Evolutionary conservation across 2,797 vertebrate species (phyloP).

Genomic region (Xenentodon cancila): DNA sequence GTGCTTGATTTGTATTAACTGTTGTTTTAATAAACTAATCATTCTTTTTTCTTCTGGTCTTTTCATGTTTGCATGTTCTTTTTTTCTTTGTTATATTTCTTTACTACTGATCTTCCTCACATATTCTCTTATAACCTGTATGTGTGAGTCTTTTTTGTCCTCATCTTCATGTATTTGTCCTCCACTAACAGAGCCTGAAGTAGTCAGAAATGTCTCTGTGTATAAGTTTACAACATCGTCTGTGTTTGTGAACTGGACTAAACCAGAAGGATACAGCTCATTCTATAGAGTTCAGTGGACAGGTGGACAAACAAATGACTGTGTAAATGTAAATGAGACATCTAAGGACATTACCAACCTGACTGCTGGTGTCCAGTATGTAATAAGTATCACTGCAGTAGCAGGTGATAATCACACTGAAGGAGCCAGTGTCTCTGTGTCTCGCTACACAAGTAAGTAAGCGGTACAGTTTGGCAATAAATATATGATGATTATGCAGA

Average conservation of each 20-base stretch:
- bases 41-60: too few species aligned
- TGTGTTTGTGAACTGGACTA: conserved; percentile 44
- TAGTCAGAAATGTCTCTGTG: not conserved
- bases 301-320: too few species aligned
- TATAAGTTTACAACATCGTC: conserved; percentile 29
- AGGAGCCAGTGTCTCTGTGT: not conserved
- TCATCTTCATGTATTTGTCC: too few species aligned
- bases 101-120: too few species aligned
- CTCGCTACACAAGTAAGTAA: conserved; percentile 1
- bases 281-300: conserved; percentile 35
- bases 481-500: too few species aligned
- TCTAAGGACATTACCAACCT: conserved; percentile 22
- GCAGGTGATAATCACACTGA: conserved; percentile 17
- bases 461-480: not conserved
- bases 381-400: conserved; percentile 30
- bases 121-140: too few species aligned
- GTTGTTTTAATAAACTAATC: too few species aligned
- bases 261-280: conserved; percentile 6
- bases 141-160: too few species aligned
- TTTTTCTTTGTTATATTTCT: too few species aligned
- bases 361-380: conserved; percentile 30
- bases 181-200: conserved; percentile 43
- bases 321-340: not conserved
- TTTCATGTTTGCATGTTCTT: too few species aligned
- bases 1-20: too few species aligned